A percentile compares a stretch with the other conserved stretches of the same genome.
These are phyloP conservation scores for Marasmarcha lunaedactyla DNA, from an alignment of 2,888 invertebrate genomes.

Conservation along the genomic window DNA sequence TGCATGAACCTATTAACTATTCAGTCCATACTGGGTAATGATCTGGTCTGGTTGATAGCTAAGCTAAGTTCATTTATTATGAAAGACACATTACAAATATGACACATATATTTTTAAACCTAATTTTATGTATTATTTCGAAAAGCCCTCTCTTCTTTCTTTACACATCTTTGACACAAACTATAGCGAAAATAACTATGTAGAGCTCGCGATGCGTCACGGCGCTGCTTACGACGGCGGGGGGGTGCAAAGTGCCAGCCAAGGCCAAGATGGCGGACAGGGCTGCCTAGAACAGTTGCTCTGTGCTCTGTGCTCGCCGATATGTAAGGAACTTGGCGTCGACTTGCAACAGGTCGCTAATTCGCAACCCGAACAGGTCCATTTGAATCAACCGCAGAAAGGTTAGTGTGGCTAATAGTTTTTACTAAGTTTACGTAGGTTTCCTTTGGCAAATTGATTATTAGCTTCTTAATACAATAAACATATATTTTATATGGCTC, in stretches of 20 bases:
- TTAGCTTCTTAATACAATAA: too few species aligned
- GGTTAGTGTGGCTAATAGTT: constrained; percentile 12
- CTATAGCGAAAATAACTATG: constrained; percentile 6
- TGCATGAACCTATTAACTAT: too few species aligned
- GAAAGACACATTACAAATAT: too few species aligned
- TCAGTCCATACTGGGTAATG: too few species aligned
- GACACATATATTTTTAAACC: too few species aligned
- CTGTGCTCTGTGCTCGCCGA: constrained; percentile 56
- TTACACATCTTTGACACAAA: too few species aligned
- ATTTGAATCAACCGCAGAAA: constrained; percentile 42
- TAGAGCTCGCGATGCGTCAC: constrained; percentile 52
- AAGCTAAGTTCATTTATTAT: too few species aligned
- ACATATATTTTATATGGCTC: too few species aligned
- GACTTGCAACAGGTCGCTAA: constrained; percentile 41
- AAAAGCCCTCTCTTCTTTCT: too few species aligned
- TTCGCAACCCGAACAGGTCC: constrained; percentile 36
- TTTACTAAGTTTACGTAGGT: constrained; percentile 5
- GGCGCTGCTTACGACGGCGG: constrained; percentile 46
- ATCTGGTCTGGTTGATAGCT: too few species aligned
- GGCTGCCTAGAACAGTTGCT: constrained; percentile 55
- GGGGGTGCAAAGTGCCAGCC: constrained; percentile 15
- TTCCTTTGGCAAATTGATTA: too few species aligned
- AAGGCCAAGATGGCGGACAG: constrained; percentile 18
- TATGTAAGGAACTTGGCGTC: constrained; percentile 62
- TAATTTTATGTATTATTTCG: too few species aligned